phyloP scores from a whole-genome alignment of 2,797 vertebrate genomes.

The Phoebastria nigripes region DNA sequence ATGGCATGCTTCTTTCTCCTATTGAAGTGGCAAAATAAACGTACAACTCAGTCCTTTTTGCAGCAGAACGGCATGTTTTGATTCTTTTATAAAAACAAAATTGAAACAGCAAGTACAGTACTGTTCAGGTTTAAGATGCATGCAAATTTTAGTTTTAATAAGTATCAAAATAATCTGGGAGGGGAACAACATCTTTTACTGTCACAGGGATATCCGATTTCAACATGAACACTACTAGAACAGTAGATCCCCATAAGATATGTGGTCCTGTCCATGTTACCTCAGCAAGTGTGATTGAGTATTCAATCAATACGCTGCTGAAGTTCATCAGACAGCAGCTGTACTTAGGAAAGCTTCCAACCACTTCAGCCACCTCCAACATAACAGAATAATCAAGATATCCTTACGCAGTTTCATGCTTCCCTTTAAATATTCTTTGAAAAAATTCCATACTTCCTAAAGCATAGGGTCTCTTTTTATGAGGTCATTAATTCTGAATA shows the following conservation, averaged over 20 bases:
- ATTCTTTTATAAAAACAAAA: not conserved
- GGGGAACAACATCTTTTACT: not conserved
- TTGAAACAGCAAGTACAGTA: not conserved
- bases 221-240: not conserved
- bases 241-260: not conserved
- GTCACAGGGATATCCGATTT: not conserved
- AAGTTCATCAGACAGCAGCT: not conserved
- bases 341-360: not conserved
- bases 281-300: not conserved
- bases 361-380: not conserved
- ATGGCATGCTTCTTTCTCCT: slow-evolving; percentile 99
- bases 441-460: not conserved
- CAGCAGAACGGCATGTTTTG: not conserved
- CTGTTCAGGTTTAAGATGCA: not conserved
- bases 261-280: not conserved
- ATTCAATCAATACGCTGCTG: not conserved
- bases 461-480: not conserved
- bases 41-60: not conserved
- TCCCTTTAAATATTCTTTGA: not conserved
- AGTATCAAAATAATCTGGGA: not conserved
- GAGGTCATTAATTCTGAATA: not conserved
- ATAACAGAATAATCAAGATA: not conserved
- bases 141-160: not conserved
- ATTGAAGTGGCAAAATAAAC: slow-evolving; percentile 24
- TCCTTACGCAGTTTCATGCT: not conserved